Percentiles rank a stretch among this genome's conserved stretches.
These are phyloP conservation scores for Manis javanica DNA, from an alignment of 2,797 vertebrate genomes.

Conservation along the genomic window DNA sequence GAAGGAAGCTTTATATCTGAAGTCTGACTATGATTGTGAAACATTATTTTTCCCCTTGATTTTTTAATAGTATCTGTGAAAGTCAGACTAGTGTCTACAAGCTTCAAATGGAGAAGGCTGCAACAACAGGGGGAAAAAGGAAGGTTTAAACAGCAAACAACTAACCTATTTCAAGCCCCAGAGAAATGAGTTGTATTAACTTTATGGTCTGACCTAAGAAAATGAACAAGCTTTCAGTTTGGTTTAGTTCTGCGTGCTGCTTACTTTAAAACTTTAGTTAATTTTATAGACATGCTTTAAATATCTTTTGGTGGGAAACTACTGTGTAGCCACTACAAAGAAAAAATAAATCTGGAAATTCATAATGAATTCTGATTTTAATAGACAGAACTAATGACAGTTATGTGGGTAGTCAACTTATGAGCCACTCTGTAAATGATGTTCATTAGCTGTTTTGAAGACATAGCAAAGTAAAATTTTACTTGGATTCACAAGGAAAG, in stretches of 20 bases:
- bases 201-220: background rate
- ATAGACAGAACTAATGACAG: background rate
- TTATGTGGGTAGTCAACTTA: background rate
- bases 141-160: conserved; percentile 76
- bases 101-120: conserved; percentile 69
- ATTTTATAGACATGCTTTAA: conserved; percentile 71
- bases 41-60: conserved; percentile 69
- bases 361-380: conserved; percentile 12
- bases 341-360: conserved; percentile 53
- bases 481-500: conserved; percentile 14
- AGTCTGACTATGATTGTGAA: too few species aligned
- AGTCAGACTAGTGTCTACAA: conserved; percentile 76
- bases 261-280: conserved; percentile 47
- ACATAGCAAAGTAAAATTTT: conserved; percentile 27
- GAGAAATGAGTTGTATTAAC: conserved; percentile 39
- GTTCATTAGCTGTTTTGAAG: background rate
- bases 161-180: conserved; percentile 19
- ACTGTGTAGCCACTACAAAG: conserved; percentile 56
- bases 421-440: conserved; percentile 28
- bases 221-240: conserved; percentile 36
- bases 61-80: conserved; percentile 71
- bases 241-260: conserved; percentile 64
- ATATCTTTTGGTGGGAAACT: conserved; percentile 74
- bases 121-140: conserved; percentile 81
- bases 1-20: too few species aligned